Evolutionary conservation across 2,113 vertebrate genomes (phyloP).

Genomic region (Oenanthe melanoleuca): DNA sequence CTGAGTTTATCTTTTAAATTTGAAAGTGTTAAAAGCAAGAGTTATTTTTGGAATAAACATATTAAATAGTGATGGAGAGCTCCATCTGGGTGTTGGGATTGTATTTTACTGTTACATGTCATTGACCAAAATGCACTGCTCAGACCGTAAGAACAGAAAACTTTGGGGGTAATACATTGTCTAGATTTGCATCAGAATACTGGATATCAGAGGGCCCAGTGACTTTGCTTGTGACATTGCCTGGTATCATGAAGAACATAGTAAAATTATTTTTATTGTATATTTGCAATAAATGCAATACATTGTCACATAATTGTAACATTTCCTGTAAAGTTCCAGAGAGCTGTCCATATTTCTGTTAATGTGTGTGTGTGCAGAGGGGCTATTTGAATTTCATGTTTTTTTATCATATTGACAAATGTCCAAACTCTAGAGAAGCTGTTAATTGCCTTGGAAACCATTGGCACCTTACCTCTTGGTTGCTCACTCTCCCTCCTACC

Average conservation of each 20-base stretch:
- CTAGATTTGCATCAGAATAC: neutral
- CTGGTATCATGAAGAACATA: neutral
- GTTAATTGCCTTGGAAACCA: neutral
- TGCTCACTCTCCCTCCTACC: neutral
- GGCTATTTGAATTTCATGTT: neutral
- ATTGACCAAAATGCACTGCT: neutral
- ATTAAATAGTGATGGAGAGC: neutral
- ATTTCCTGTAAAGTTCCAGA: neutral
- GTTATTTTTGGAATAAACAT: neutral
- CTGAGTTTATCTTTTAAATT: conserved; percentile 52
- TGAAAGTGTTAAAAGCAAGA: conserved; percentile 53
- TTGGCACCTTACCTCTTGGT: neutral
- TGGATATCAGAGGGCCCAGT: neutral
- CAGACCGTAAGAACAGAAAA: neutral
- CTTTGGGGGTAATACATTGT: neutral
- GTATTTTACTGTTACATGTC: neutral
- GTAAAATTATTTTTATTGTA: neutral
- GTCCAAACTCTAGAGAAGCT: neutral
- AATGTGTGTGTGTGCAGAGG: neutral
- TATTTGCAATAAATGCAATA: neutral
- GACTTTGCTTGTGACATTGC: neutral
- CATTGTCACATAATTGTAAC: neutral
- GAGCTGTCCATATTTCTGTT: neutral
- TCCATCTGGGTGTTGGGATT: neutral
- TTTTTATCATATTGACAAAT: neutral